These are phyloP conservation scores for Masticophis lateralis DNA, from an alignment of 2,797 vertebrate genomes.

Conservation along the genomic window DNA sequence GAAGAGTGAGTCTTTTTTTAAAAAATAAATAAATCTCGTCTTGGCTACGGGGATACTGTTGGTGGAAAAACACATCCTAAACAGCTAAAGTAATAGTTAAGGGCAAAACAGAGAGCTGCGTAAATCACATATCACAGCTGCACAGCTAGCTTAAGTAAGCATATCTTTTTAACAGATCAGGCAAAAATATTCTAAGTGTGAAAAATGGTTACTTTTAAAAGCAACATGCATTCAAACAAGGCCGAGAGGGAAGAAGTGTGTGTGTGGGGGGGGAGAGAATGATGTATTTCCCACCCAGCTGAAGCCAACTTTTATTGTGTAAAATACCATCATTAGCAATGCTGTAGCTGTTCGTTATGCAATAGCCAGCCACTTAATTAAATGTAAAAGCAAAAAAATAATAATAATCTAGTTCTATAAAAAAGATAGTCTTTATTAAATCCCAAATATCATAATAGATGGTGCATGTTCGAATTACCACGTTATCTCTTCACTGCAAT, in stretches of 20 bases:
- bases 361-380: neutral
- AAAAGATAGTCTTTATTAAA: neutral
- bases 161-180: neutral
- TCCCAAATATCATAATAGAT: neutral
- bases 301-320: neutral
- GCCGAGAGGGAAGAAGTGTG: neutral
- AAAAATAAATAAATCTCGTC: neutral
- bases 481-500: neutral
- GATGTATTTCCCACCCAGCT: neutral
- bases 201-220: conserved; percentile 10
- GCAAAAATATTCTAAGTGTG: conserved; percentile 6
- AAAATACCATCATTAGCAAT: neutral
- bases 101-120: neutral
- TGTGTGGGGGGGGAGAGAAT: neutral
- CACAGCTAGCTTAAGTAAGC: neutral
- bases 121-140: conserved; percentile 7
- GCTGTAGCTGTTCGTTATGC: neutral
- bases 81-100: neutral
- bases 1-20: neutral
- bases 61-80: neutral
- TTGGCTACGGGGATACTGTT: neutral
- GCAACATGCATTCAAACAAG: neutral
- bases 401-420: neutral
- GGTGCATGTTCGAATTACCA: neutral
- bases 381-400: neutral